A percentile compares a stretch with the other conserved stretches of the same genome.
These are phyloP conservation scores for Phyllotreta cruciferae DNA, from an alignment of 2,888 invertebrate genomes.

Conservation along the genomic window DNA sequence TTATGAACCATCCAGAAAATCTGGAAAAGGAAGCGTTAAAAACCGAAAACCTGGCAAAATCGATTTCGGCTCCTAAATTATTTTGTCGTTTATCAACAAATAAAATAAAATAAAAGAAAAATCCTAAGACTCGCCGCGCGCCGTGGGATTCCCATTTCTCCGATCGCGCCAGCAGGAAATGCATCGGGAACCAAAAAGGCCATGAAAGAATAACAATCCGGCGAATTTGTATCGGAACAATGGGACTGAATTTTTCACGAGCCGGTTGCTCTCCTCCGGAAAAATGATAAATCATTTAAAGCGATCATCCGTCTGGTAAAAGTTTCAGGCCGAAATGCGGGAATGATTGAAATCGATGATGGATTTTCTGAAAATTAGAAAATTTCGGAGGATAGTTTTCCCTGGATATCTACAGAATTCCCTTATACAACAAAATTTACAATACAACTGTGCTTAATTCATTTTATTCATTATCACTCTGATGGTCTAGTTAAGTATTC, in stretches of 20 bases:
- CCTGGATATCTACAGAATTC: too few relatives aligned
- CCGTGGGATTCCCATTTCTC: not conserved
- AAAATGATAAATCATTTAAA: conserved; percentile 27
- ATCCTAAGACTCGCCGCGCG: not conserved
- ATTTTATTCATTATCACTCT: too few relatives aligned
- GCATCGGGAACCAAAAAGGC: conserved; percentile 10
- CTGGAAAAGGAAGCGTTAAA: too few relatives aligned
- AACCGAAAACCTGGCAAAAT: not conserved
- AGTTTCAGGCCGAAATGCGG: conserved; percentile 10
- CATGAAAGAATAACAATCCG: conserved; percentile 20
- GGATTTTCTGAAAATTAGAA: conserved; percentile 4
- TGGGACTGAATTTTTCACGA: conserved; percentile 25
- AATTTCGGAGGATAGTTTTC: not conserved
- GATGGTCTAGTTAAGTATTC: too few relatives aligned
- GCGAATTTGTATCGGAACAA: conserved; percentile 18
- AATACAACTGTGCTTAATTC: too few relatives aligned
- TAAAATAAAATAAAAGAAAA: too few relatives aligned
- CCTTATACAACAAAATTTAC: too few relatives aligned
- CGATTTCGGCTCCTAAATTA: conserved; percentile 4
- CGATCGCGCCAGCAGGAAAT: conserved; percentile 6
- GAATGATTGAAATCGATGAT: conserved; percentile 18
- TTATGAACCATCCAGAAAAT: too few relatives aligned
- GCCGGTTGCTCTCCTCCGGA: conserved; percentile 13
- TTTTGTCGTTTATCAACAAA: conserved; percentile 13
- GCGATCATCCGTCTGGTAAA: conserved; percentile 28